Conservation (phyloP, 2,113 vertebrate species). For the Scomber colias region DNA sequence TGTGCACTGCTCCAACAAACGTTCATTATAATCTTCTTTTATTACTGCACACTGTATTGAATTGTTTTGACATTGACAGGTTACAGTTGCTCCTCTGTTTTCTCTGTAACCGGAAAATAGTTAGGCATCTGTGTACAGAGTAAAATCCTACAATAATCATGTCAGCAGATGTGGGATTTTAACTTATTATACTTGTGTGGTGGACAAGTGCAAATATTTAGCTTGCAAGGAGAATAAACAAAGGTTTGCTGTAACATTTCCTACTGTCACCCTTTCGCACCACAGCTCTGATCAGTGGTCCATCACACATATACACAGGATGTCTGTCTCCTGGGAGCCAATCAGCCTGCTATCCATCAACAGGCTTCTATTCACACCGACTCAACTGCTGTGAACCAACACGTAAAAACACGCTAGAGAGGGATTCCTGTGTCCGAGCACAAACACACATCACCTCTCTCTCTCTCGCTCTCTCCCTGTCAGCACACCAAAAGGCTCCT, state of each 20-base stretch:
- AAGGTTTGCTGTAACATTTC: constrained; percentile 42
- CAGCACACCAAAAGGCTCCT: constrained; percentile 79
- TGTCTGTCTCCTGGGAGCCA: constrained; percentile 27
- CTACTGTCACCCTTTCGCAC: constrained; percentile 43
- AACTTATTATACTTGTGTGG: constrained; percentile 20
- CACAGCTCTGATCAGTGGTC: constrained; percentile 26
- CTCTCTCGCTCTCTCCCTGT: constrained; percentile 48
- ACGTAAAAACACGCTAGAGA: constrained; percentile 37
- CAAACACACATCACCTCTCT: constrained; percentile 26
- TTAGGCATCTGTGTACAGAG: constrained; percentile 23
- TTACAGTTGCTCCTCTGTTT: constrained; percentile 43
- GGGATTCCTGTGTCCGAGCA: constrained; percentile 47
- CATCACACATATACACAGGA: constrained; percentile 8
- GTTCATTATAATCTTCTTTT: constrained; percentile 8
- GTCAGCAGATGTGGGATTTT: constrained; percentile 38
- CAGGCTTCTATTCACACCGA: constrained; percentile 40
- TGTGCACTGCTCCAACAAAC: background rate
- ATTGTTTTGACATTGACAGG: constrained; percentile 28
- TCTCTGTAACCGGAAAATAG: constrained; percentile 16
- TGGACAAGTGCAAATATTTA: background rate
- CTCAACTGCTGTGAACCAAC: constrained; percentile 58
- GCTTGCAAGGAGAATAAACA: constrained; percentile 49
- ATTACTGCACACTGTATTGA: constrained; percentile 11
- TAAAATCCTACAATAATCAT: constrained; percentile 55
- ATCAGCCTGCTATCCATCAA: constrained; percentile 49